Conservation (phyloP, 2,113 vertebrate species). For the Sinocyclocheilus anshuiensis region DNA sequence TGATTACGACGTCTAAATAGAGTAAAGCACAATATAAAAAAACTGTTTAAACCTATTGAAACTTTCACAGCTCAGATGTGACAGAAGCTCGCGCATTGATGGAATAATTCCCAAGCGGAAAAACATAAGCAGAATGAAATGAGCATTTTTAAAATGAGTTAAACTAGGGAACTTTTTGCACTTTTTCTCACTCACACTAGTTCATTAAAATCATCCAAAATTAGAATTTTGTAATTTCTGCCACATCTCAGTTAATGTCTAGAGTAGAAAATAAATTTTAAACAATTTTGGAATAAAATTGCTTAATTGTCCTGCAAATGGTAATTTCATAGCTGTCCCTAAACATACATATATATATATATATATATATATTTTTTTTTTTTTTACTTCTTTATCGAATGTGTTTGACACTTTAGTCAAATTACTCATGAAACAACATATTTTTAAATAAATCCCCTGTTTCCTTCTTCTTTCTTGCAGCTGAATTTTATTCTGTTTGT, state of each 20-base stretch:
- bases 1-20: neutral
- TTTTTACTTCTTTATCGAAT: too few species aligned
- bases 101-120: neutral
- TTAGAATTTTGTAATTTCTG: neutral
- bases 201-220: neutral
- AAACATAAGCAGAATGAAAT: neutral
- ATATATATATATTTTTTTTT: too few species aligned
- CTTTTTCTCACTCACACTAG: neutral
- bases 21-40: neutral
- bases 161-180: neutral
- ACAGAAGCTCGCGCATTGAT: neutral
- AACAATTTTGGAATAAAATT: neutral
- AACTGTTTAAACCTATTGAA: neutral
- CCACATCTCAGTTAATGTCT: neutral
- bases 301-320: neutral
- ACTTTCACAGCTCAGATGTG: neutral
- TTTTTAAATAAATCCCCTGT: neutral
- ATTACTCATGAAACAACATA: neutral
- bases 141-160: neutral
- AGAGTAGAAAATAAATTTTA: neutral
- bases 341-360: neutral
- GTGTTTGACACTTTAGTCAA: neutral
- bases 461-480: constrained; percentile 72
- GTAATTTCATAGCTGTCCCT: neutral
- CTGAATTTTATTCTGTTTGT: constrained; percentile 89